These are phyloP conservation scores for Argyresthia albistria DNA, from an alignment of 2,888 invertebrate genomes.

Conservation along the genomic window DNA sequence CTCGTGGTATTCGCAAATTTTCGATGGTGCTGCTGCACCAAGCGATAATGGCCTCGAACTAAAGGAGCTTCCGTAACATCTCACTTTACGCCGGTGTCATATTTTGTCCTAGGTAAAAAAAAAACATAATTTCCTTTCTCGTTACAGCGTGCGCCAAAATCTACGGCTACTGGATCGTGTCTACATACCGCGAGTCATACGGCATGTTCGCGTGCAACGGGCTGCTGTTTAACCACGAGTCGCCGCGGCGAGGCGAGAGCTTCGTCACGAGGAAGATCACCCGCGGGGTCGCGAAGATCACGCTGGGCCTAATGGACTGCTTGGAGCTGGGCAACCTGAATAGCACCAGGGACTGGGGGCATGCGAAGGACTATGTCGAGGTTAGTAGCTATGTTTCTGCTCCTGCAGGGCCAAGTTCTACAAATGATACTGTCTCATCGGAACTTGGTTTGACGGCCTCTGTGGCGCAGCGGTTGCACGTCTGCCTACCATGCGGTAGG, in stretches of 20 bases:
- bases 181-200: slow-evolving; percentile 96
- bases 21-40: no score
- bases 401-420: no score
- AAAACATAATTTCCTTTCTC: no score
- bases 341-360: slow-evolving; percentile 98
- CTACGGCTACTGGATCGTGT: slow-evolving; percentile 96
- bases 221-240: slow-evolving; percentile 96
- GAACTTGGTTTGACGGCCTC: no score
- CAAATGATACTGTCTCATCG: no score
- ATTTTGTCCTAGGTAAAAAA: no score
- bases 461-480: no score
- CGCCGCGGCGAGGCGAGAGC: slow-evolving; percentile 95
- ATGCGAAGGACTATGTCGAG: slow-evolving; percentile 96
- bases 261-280: slow-evolving; percentile 99
- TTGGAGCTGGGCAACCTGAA: slow-evolving; percentile 96
- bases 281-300: slow-evolving; percentile 96
- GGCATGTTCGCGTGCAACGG: slow-evolving; percentile 97
- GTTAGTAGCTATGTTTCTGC: slow-evolving; percentile 60
- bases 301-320: slow-evolving; percentile 85
- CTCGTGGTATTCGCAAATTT: no score
- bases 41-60: no score
- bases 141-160: slow-evolving; percentile 91
- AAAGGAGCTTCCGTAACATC: no score
- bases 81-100: no score
- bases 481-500: no score